Evolutionary conservation across 2,797 vertebrate genomes (phyloP), one percentile per base, ranked within the genome.

Genomic region (Spinus olivaceus): DNA sequence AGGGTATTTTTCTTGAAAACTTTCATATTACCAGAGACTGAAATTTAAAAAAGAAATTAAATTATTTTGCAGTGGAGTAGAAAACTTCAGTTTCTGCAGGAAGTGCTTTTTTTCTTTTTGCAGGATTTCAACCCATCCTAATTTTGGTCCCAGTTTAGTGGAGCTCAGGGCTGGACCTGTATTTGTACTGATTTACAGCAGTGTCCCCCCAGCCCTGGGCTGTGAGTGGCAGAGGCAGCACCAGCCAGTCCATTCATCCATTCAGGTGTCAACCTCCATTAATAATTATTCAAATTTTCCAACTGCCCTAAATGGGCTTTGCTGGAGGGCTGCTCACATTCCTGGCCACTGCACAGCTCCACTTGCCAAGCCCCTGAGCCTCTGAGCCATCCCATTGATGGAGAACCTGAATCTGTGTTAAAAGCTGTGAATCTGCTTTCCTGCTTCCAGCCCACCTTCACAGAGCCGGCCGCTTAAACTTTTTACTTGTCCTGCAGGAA

Each of bases 401-500:
- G 77, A 37, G 70, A 81, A 59, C 59, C 77, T 63, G 91, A 25
- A 41, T 91, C 63, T 25, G 39, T 65, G 82, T 83, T 92, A 82
- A 92, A 96, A 94, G 80, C 91, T 81, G 57, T 42, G 66, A 70
- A 63, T 12, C 67, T 15, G 87, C 90, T 95, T 94, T 91, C 71
- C 85, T 7, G 25, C 94, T 94, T 81, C 81, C 46, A 88, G 60
- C 81, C 96, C 95, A 96, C 91, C 90, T 96, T 96, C 88, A 91
- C 86, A 71, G 84, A 81, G 54, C 91, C 82, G 53, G 42, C 84
- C 57, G 80, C 96, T 97, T 95, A 69, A 97, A 92, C 93, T 97
- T 97, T 97, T 97, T 92, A 95, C 92, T 86, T 10, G 64, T 97
- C 96, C 94, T 94, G 91, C 87, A 97, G 96, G 95, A 97, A 96